Base-by-base conservation (phyloP, 1,140 invertebrate genomes). In the Halictus rubicundus region DNA sequence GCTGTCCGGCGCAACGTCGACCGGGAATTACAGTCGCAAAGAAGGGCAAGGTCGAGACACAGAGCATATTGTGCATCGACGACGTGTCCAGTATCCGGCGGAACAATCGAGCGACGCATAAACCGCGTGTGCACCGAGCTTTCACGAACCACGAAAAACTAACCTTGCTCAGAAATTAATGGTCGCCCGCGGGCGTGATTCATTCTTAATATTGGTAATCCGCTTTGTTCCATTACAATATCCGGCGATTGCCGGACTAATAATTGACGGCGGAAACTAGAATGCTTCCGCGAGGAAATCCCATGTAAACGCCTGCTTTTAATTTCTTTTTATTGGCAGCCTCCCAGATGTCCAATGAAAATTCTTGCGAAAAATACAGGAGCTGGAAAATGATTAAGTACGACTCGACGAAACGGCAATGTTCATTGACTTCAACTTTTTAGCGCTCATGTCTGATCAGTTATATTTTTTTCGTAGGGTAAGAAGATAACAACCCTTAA, bases 31-130 rank as follows among this genome's bases (percentile, higher is more conserved):
- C 37, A 61, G 54, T 66, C 32, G 49, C 37, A 49, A 83, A 84
- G 32, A 52, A 70, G 82, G 81, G 37, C 81, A 84, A 83, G 82
- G 76, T 66, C 57, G 70, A 46, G 14, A 57, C 37, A 76, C 57
- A 57, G 19, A 57, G 37, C 39, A 68, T 68, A 70, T 23, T 65
- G 27, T 68, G 63, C 64, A 46, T 66, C 57, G 77, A 64, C n/a
- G 32, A 65, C 19, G 49, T 59, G 49, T 65, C 39, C 46, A 60
- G 19, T 49, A 37, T 42, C 37, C 37, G 63, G n/a, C 27, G 57
- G 19, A 25, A 68, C 64, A 64, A 75, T 75, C 63, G 78, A 66
- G 37, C 49, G 25, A 32, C n/a, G 37, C 21, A 68, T 46, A 59
- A 59, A 59, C 27, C 66, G 72, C 27, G 27, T 63, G 21, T 2